Evolutionary conservation across 2,888 invertebrate species (phyloP), one percentile per base, ranked within the genome.

Genomic region (Andrena haemorrhoa): DNA sequence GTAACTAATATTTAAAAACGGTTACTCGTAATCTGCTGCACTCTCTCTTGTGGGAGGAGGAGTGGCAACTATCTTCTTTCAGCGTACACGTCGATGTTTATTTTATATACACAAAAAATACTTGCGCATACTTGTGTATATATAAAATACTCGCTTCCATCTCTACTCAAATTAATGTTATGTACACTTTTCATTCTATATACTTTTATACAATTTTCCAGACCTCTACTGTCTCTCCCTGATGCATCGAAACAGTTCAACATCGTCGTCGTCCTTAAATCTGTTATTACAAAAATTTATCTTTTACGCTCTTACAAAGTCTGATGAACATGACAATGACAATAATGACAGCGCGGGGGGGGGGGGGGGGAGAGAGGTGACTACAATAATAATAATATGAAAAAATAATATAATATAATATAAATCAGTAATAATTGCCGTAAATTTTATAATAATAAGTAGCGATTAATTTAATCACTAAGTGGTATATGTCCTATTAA

Each of bases 141-240:
- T 85, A 64, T 84, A 76, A 56, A 56, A 23, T 26, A 26, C 81
- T 41, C 69, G 68, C 66, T 81, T 84, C 23, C 23, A 81, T 75
- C 69, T 85, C 88, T 91, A 91, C 84, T 80, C 77, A 85, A 87
- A 89, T 87, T 89, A 90, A 75, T 85, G 81, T 86, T 91, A 90
- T 92, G 74, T 92, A 91, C 90, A 92, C 86, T 88, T 41, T 41
- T 88, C 83, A 75, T 75, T 90, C 84, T 88, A 90, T 85, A 82
- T 89, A 86, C 85, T 89, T 90, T 90, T 90, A 89, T 90, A 91
- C 91, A 91, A 86, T 89, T 89, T 88, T 89, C 80, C 86, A 86
- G 84, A 84, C 83, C 75, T 86, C 77, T 79, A 76, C 79, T 79
- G 81, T 61, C 82, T 83, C 79, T 87, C 73, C 72, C 75, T 81